Conservation (phyloP, 92 coral and sea anemone genomes). For the Phenganax marumi region DNA sequence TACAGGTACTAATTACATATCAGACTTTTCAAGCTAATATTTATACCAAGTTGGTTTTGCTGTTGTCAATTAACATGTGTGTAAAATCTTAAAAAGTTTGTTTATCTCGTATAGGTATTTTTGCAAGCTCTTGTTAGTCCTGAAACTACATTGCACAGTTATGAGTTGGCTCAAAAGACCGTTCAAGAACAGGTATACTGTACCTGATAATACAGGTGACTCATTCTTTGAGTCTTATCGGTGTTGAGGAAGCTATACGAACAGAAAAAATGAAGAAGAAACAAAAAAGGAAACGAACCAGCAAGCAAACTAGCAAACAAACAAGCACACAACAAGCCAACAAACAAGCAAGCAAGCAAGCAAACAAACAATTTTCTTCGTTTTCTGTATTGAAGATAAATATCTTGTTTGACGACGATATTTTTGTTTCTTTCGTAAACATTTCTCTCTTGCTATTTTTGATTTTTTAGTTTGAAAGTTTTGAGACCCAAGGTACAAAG, state of each 20-base stretch:
- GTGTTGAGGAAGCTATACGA: no score
- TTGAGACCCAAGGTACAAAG: slow-evolving; percentile 83
- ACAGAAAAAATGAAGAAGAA: no score
- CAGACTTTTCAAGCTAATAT: not conserved
- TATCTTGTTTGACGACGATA: not conserved
- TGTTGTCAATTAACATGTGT: not conserved
- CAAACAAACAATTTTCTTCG: no score
- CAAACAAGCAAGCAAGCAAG: no score
- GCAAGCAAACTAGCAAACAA: no score
- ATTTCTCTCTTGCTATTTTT: not conserved
- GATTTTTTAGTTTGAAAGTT: slow-evolving; percentile 62
- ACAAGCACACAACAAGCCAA: no score
- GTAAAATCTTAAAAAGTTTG: not conserved
- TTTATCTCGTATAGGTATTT: slow-evolving; percentile 57
- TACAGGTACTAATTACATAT: slow-evolving; percentile 64
- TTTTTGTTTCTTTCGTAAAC: not conserved
- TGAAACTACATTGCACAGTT: slow-evolving; percentile 79
- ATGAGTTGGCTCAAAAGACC: slow-evolving; percentile 73
- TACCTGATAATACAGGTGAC: not conserved
- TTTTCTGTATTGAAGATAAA: not conserved
- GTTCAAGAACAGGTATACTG: slow-evolving; percentile 72
- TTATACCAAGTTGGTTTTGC: not conserved
- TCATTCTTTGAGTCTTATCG: not conserved
- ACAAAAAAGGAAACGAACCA: no score
- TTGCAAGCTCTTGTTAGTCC: slow-evolving; percentile 83